Evolutionary conservation across 2,797 vertebrate species (phyloP), one percentile per base, ranked within the genome.

Genomic region (Lemur catta): DNA sequence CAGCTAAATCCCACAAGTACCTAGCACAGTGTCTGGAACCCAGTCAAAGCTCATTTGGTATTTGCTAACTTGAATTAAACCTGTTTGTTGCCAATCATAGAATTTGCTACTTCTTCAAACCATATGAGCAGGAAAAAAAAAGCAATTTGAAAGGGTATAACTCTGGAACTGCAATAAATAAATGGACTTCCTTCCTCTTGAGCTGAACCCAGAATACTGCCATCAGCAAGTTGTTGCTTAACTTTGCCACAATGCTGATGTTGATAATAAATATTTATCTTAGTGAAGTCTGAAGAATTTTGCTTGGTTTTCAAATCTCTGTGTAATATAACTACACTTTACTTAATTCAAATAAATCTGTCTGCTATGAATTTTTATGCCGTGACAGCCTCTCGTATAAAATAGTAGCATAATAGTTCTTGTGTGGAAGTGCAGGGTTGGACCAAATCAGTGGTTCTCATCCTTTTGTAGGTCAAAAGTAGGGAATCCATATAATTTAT

Each of bases 201-300:
- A 93, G 24, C 30, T 65, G 46, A 81, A 84, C 7, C 22, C 50
- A 92, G 38, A 72, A 75, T 48, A 69, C 15, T 20, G 43, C 72
- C 50, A 78, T 12, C 12, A 86, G 38, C 20, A 87, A 50, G 80
- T 61, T 74, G 12, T 72, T 94, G 71, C 26, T 63, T 43, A 87
- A 75, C 28, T 72, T 72, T 84, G 57, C 20, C 71, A 50, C 52
- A 86, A 55, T 78, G 63, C 20, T n/a, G 30, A 59, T 91, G 50
- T 76, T 84, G 89, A 35, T 59, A 65, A 80, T 84, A 92, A 89
- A 55, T 61, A n/a, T 94, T 79, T 85, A 65, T 87, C 22, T 87
- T 84, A 69, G 55, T 38, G 57, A 87, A 80, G 43, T 82, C 33
- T 79, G 28, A 87, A 75, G 43, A 69, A 71, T 84, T 94, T 61